Base-by-base conservation (phyloP, 2,888 invertebrate genomes). In the Synanthedon vespiformis region DNA sequence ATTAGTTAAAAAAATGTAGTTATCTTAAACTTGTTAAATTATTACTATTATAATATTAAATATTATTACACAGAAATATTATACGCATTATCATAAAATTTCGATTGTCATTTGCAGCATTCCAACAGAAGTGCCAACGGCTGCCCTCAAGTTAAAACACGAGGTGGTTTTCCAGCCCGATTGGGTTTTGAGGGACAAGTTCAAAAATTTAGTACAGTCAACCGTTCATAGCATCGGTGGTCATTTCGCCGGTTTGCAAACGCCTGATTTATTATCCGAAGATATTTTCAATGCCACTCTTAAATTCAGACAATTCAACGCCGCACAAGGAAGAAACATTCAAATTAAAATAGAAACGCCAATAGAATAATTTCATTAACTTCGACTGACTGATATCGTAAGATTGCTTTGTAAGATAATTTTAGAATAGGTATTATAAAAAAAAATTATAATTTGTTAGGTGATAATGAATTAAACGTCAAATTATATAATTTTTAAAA, bases 241-340 rank as follows among this genome's bases (percentile, higher is more conserved):
- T 0, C 97, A 97, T 74, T 97, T 97, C 77, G 93, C 93, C 1
- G 95, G 94, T 0, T 82, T 96, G 57, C 94, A 97, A 67, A 89
- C 92, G 49, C 96, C 97, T 0, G 72, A 89, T 57, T 73, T 90
- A 2, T 70, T 97, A 6, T 91, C 91, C 5, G 83, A 90, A 10
- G 95, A 96, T 52, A 55, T 86, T 0, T 83, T 74, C 53, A 72
- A 61, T 22, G 67, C 81, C 0, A 67, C 68, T 0, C 57, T 58
- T 1, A 71, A 68, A 18, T 80, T 86, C 51, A 53, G 77, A 0
- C 70, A 70, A 22, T 82, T 73, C 53, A 62, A 78, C 44, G 58
- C 48, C 54, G 34, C 34, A 34, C 34, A 11, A 56, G 53, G 12
- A 52, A 44, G 40, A 53, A 34, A 34, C 10, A 34, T 10, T 34